A percentile compares a stretch with the other conserved stretches of the same genome.
These are phyloP conservation scores for Catalaphyllia jardinei DNA, from an alignment of 64 coral and sea anemone genomes.

Conservation along the genomic window DNA sequence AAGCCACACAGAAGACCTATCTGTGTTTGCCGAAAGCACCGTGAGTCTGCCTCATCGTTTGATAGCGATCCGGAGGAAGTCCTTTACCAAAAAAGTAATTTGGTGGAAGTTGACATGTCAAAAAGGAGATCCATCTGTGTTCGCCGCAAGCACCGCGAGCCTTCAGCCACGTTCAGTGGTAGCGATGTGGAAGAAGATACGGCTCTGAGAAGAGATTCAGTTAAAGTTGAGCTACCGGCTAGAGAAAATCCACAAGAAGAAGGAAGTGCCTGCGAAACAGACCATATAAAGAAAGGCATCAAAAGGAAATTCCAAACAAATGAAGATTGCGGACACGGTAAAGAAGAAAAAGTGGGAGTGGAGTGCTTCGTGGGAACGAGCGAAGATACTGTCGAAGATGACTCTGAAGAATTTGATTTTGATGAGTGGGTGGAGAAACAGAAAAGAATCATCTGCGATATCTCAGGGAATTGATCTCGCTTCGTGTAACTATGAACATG, in stretches of 20 bases:
- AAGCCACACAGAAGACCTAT: background rate
- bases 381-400: background rate
- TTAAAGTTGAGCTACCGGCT: background rate
- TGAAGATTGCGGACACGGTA: background rate
- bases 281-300: background rate
- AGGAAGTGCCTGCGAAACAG: background rate
- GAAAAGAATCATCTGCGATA: background rate
- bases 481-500: slow-evolving; percentile 8
- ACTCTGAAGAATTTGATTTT: no score
- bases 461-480: slow-evolving; percentile 11
- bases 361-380: background rate
- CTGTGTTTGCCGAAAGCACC: slow-evolving; percentile 4
- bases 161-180: no score
- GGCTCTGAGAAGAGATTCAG: slow-evolving; percentile 21
- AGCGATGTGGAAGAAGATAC: slow-evolving; percentile 4
- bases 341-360: background rate
- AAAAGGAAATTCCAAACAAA: slow-evolving; percentile 2
- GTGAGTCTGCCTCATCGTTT: background rate
- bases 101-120: background rate
- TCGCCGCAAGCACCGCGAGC: no score
- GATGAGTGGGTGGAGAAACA: background rate
- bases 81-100: background rate
- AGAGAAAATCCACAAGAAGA: background rate
- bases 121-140: no score
- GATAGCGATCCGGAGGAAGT: background rate